These are phyloP conservation scores for Rousettus leschenaultii DNA, from an alignment of 2,113 vertebrate species.

Conservation along the genomic window DNA sequence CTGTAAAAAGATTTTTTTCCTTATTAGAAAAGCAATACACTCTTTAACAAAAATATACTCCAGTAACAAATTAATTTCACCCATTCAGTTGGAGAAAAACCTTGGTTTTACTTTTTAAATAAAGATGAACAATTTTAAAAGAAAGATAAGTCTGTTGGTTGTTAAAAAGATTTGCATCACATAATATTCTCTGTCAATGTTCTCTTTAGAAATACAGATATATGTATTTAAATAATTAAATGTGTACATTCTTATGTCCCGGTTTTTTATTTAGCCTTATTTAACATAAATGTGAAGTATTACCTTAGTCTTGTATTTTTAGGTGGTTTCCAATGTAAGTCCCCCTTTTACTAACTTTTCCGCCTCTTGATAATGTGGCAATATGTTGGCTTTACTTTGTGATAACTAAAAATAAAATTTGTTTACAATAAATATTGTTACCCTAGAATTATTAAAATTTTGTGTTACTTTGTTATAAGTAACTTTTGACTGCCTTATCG, in stretches of 20 bases:
- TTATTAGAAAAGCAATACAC: slow-evolving; percentile 7
- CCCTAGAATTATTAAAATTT: background rate
- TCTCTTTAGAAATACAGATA: background rate
- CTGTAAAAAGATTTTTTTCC: background rate
- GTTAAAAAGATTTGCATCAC: background rate
- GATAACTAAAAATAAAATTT: background rate
- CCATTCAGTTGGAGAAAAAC: background rate
- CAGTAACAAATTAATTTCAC: background rate
- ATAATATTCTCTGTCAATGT: background rate
- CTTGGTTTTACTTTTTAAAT: slow-evolving; percentile 31
- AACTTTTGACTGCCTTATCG: background rate
- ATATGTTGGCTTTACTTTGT: background rate
- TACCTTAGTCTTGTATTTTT: slow-evolving; percentile 26
- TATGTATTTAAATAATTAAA: background rate
- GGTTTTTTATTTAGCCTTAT: background rate
- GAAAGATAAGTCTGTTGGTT: slow-evolving; percentile 10
- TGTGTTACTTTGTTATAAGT: background rate
- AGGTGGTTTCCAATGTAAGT: background rate
- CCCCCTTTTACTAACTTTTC: background rate
- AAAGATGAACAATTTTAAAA: slow-evolving; percentile 21
- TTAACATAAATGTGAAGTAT: slow-evolving; percentile 1
- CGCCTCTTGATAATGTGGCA: background rate
- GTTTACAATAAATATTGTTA: background rate
- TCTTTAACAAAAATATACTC: background rate
- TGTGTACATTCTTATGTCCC: background rate